A percentile compares a stretch with the other conserved stretches of the same genome.
Evolutionary conservation across 1,140 invertebrate genomes (phyloP).

Genomic region (Ptiloglossa arizonensis): DNA sequence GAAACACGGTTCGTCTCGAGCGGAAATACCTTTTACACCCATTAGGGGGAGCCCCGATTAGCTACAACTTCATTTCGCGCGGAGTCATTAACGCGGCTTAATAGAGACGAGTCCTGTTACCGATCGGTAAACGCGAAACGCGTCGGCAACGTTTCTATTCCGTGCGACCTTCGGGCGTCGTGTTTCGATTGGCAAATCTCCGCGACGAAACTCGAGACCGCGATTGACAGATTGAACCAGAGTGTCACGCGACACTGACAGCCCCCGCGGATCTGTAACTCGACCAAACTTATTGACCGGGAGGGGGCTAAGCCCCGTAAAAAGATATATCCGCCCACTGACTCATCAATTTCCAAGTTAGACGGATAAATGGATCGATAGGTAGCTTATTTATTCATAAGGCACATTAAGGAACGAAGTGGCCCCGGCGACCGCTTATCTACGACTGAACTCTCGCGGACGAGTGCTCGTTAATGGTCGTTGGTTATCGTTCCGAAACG

Average conservation of each 20-base stretch:
- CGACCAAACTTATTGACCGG: conserved; percentile 49
- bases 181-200: conserved; percentile 33
- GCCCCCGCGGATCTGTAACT: conserved; percentile 34
- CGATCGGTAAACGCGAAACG: neutral
- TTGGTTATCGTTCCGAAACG: neutral
- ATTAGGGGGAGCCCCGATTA: neutral
- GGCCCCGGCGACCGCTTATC: conserved; percentile 1
- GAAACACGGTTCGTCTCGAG: no score
- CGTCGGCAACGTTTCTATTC: neutral
- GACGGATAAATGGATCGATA: no score
- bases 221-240: conserved; percentile 44
- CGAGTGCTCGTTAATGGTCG: neutral
- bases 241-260: conserved; percentile 19
- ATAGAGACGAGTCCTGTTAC: conserved; percentile 8
- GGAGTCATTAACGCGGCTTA: conserved; percentile 12
- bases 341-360: conserved; percentile 56
- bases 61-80: neutral
- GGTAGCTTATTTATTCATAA: conserved; percentile 45
- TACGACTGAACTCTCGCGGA: neutral
- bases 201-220: conserved; percentile 7
- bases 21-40: neutral
- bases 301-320: conserved; percentile 27
- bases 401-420: conserved; percentile 12
- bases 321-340: conserved; percentile 54
- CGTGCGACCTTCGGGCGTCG: conserved; percentile 10